phyloP scores from a whole-genome alignment of 2,888 invertebrate species.

The Scaptomyza flava region DNA sequence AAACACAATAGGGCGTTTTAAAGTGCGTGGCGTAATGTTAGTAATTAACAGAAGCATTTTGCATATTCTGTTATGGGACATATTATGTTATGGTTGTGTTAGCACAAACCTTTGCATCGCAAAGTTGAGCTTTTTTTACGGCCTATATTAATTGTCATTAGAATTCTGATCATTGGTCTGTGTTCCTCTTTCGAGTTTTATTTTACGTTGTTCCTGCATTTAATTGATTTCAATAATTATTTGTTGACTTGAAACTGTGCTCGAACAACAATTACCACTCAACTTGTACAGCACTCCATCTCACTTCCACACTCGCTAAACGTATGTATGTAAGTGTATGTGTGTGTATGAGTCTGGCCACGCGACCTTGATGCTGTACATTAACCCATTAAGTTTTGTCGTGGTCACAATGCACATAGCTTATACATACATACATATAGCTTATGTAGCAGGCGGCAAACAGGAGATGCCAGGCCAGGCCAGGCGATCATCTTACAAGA shows the following conservation, averaged over 20 bases:
- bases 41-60: conserved; percentile 11
- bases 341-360: conserved; percentile 48
- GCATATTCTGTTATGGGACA: no score
- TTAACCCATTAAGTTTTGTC: conserved; percentile 75
- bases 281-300: conserved; percentile 27
- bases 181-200: conserved; percentile 24
- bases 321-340: conserved; percentile 16
- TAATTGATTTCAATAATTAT: conserved; percentile 77
- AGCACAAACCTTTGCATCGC: no score
- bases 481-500: conserved; percentile 61
- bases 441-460: conserved; percentile 12
- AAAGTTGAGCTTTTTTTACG: conserved; percentile 5
- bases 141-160: conserved; percentile 38
- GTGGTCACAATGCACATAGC: conserved; percentile 51
- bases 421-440: neutral
- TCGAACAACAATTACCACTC: conserved; percentile 50
- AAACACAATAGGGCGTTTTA: conserved; percentile 19
- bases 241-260: conserved; percentile 52
- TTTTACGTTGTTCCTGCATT: conserved; percentile 45
- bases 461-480: conserved; percentile 29
- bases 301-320: conserved; percentile 9
- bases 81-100: no score
- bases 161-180: conserved; percentile 17
- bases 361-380: conserved; percentile 75
- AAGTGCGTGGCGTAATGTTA: conserved; percentile 18